phyloP scores from a whole-genome alignment of 2,797 vertebrate species.

The Sebastes matsubarae region DNA sequence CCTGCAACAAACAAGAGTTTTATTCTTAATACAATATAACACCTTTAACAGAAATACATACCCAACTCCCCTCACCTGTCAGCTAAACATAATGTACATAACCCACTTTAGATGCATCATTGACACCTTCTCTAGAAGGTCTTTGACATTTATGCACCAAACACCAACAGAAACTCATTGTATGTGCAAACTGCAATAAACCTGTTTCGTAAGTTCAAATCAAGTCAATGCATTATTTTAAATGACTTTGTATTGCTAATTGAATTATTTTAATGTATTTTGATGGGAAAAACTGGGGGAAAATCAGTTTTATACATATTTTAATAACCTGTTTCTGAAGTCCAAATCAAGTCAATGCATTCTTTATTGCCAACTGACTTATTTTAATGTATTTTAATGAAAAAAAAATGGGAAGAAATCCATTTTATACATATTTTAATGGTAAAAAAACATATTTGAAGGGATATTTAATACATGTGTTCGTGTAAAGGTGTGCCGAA shows the following conservation, averaged over 20 bases:
- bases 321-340: too few relatives aligned
- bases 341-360: too few relatives aligned
- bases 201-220: background rate
- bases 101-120: background rate
- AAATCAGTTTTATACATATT: too few relatives aligned
- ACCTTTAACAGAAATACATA: background rate
- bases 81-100: background rate
- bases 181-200: background rate
- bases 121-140: background rate
- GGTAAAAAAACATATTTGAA: background rate
- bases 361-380: too few relatives aligned
- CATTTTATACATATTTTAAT: too few relatives aligned
- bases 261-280: too few relatives aligned
- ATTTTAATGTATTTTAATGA: too few relatives aligned
- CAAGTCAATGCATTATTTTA: background rate
- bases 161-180: background rate
- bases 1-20: conserved; percentile 75
- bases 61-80: too few relatives aligned
- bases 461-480: background rate
- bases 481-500: background rate
- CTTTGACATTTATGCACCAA: background rate
- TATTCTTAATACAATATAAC: background rate
- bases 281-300: too few relatives aligned
- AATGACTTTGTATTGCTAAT: background rate
- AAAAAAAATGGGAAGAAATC: too few relatives aligned